Evolutionary conservation across 1,140 invertebrate species (phyloP).

Genomic region (Potamilus streckersoni): DNA sequence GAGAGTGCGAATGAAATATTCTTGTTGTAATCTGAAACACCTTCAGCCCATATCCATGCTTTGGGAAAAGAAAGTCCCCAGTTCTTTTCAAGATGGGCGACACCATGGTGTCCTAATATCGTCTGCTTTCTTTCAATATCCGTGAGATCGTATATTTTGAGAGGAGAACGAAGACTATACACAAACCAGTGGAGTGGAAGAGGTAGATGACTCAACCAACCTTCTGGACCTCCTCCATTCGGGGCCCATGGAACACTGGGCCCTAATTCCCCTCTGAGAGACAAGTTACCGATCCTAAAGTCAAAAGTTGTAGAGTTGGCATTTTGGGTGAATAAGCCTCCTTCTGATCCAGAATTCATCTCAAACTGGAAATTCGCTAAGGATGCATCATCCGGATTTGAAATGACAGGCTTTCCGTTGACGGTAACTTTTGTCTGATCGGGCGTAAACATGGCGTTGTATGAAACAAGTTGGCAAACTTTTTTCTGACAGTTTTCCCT

Average conservation of each 20-base stretch:
- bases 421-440: conserved; percentile 31
- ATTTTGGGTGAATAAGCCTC: conserved; percentile 32
- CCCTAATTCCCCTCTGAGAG: conserved; percentile 25
- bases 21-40: conserved; percentile 22
- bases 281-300: conserved; percentile 32
- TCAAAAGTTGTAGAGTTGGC: conserved; percentile 33
- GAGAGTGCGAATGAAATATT: conserved; percentile 40
- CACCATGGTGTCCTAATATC: conserved; percentile 15
- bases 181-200: conserved; percentile 58
- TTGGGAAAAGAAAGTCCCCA: conserved; percentile 54
- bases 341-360: conserved; percentile 9
- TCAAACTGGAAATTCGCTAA: conserved; percentile 43
- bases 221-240: conserved; percentile 47
- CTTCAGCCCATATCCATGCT: conserved; percentile 53
- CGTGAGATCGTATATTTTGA: conserved; percentile 30
- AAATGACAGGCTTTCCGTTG: conserved; percentile 35
- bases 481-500: not conserved
- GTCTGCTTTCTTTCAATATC: conserved; percentile 20
- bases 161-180: conserved; percentile 46
- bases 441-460: conserved; percentile 7
- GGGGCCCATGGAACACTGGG: conserved; percentile 42
- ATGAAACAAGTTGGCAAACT: conserved; percentile 18
- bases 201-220: conserved; percentile 46
- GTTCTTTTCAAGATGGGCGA: conserved; percentile 55
- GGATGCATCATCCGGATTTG: conserved; percentile 40